phyloP scores from a whole-genome alignment of 2,888 invertebrate species.

The Tricholauxania praeusta region DNA sequence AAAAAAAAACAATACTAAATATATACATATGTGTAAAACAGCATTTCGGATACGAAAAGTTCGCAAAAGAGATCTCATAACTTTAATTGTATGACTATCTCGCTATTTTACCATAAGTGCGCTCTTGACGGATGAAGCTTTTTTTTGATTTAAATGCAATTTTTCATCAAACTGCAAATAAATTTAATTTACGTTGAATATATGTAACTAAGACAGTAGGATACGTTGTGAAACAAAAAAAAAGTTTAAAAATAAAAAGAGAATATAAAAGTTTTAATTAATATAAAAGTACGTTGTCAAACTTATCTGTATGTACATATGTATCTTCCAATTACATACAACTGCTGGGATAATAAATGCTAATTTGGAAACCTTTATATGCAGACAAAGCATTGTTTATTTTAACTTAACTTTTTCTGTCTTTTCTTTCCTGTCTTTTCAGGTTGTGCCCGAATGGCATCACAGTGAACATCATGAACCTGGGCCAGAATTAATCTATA shows the following conservation, averaged over 20 bases:
- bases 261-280: conserved; percentile 6
- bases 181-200: no score
- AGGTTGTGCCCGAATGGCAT: conserved; percentile 64
- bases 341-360: background rate
- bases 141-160: no score
- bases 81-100: no score
- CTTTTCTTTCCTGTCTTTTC: conserved; percentile 4
- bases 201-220: background rate
- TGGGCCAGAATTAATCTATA: conserved; percentile 64
- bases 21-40: no score
- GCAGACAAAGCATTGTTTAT: background rate
- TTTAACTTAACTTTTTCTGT: conserved; percentile 11
- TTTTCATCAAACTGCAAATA: no score
- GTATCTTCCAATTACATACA: background rate
- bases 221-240: no score
- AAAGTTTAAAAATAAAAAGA: background rate
- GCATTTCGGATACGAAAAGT: no score
- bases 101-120: no score
- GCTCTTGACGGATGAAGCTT: no score
- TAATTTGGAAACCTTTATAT: background rate
- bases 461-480: conserved; percentile 56
- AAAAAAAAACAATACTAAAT: no score
- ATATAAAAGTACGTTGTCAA: background rate
- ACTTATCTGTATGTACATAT: background rate
- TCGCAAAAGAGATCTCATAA: no score